Base-by-base conservation (phyloP, 2,888 invertebrate species). In the Trilocha varians region DNA sequence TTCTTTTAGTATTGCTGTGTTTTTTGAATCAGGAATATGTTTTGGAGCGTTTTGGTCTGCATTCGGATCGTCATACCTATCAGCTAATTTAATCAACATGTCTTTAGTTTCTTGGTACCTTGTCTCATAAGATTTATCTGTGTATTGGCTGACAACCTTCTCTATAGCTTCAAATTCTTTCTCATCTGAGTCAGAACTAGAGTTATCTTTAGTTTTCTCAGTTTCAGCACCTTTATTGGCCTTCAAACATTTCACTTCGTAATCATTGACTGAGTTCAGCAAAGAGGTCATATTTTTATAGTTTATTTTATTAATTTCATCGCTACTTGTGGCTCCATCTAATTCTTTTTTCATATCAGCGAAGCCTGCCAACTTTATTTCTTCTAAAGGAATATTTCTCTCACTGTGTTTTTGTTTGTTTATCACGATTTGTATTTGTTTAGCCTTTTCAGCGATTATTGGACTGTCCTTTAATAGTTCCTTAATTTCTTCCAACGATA, bases 71-170 rank as follows among this genome's bases (percentile, higher is more conserved):
- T 84, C 80, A 42, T 70, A 70, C 35, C 53, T 59, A 48, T 83
- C 77, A 13, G 84, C 83, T 57, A 85, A 55, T 50, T 71, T 67
- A 2, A 57, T 48, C 3, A 85, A 62, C 78, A 84, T 74, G n/a
- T 75, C 70, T 48, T 77, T 76, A 8, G 83, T 84, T 57, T 86
- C 83, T 52, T 77, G 67, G 50, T 55, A 84, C 50, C 83, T 65
- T 2, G 72, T 78, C 55, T 83, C 82, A 38, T 83, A 84, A 14
- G 83, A 69, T 50, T 84, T 84, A 34, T 76, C 62, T 2, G 84
- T 80, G 37, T 70, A 75, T 54, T 82, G 69, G 42, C 75, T 68
- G 0, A 85, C 78, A 40, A 69, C 66, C 57, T 75, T 73, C 47
- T 85, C 84, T 40, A 83, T 79, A 3, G 65, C 76, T 35, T 78